Base-by-base conservation (phyloP, 2,797 vertebrate species). In the Mormyrops attenuatus region DNA sequence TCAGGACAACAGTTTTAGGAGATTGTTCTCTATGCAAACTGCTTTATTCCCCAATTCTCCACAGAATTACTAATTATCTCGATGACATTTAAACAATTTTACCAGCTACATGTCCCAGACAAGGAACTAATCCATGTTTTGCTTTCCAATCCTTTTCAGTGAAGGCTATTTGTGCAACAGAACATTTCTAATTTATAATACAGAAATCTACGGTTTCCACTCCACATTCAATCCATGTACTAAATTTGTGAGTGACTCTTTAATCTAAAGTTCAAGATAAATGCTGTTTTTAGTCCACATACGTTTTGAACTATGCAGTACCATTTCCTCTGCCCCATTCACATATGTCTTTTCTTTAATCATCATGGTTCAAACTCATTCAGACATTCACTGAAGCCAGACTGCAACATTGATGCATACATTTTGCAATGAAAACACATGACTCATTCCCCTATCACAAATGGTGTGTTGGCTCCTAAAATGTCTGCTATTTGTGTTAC, bases 201-300 rank as follows among this genome's bases (percentile, higher is more conserved):
- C 30, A 30, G 20, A 86, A 86, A 53, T 86, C 26, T 86, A 53
- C 15, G 13, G 26, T 86, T 86, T 86, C 22, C 3, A 53, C 11
- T 53, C 26, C 47, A 53, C 49, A 86, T 86, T 86, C 22, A 52
- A 30, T 86, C 26, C 26, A 86, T 86, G 15, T 55, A 49, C 22
- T 17, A 50, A 50, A 53, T 34, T 34, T 86, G 50, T 30, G 85
- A 52, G 50, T 2, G 30, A 52, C 49, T 26, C 41, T 30, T 52
- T 22, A 89, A 89, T 17, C 77, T 63, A 17, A 49, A 26, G 38
- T n/a, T 82, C 44, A 73, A 89, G 66, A 55, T 57, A 80, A 85
- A 57, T 1, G 53, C 41, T 85, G 47, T 85, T 85, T 89, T 85
- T 89, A 57, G 44, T 15, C 6, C 22, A 49, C 26, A 26, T 49